A percentile compares a stretch with the other conserved stretches of the same genome.
phyloP scores from a whole-genome alignment of 2,113 vertebrate genomes.

The Taxidea taxus region DNA sequence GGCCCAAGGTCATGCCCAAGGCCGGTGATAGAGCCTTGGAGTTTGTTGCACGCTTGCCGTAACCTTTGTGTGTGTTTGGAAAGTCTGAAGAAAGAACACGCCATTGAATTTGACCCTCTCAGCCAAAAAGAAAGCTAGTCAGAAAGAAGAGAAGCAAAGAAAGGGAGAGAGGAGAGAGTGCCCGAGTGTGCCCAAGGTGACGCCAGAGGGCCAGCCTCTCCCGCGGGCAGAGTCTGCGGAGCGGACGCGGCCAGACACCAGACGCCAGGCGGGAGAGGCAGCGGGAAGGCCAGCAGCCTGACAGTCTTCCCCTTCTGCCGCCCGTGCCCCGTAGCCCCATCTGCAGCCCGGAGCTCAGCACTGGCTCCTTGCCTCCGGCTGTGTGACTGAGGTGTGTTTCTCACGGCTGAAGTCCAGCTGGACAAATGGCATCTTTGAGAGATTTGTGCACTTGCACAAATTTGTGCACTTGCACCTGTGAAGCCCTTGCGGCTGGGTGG shows the following conservation, averaged over 20 bases:
- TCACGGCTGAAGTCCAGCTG: not conserved
- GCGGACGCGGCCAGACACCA: not conserved
- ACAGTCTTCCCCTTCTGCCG: not conserved
- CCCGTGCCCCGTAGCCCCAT: not conserved
- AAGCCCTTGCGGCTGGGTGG: not conserved
- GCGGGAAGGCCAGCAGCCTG: not conserved
- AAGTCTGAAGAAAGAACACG: not conserved
- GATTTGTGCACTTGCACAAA: not conserved
- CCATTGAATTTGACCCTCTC: not conserved
- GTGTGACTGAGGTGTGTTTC: not conserved
- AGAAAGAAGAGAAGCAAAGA: not conserved
- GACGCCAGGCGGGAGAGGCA: not conserved
- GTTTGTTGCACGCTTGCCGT: not conserved
- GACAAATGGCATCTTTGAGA: not conserved
- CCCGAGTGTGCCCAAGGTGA: not conserved
- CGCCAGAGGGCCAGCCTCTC: not conserved
- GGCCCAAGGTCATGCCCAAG: not conserved
- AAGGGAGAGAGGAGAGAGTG: fast-evolving
- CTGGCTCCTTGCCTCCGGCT: not conserved
- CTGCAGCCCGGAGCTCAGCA: too few relatives aligned
- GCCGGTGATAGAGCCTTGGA: too few relatives aligned
- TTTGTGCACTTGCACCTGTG: not conserved
- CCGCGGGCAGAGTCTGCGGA: not conserved
- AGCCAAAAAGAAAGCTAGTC: not conserved
- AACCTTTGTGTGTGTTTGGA: not conserved